These are phyloP conservation scores for Galerucella nymphaeae DNA, from an alignment of 2,888 invertebrate species.

Conservation along the genomic window DNA sequence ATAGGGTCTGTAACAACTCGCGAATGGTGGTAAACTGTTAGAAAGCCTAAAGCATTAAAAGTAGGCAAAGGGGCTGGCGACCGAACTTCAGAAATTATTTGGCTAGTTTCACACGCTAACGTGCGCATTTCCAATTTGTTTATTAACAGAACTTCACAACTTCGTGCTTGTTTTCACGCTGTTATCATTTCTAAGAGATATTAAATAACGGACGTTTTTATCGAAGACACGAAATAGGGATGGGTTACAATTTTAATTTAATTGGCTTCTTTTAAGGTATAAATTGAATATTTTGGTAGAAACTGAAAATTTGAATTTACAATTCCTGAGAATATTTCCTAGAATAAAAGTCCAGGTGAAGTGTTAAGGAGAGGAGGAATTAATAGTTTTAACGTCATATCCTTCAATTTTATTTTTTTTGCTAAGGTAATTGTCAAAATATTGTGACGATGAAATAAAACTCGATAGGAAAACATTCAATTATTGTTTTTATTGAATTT, in stretches of 20 bases:
- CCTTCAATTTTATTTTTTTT: too few species aligned
- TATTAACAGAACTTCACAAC: slow-evolving; percentile 35
- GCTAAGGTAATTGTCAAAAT: too few species aligned
- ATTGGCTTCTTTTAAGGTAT: neutral
- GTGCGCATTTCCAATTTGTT: slow-evolving; percentile 43
- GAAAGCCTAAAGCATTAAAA: slow-evolving; percentile 41
- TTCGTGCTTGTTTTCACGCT: slow-evolving; percentile 29
- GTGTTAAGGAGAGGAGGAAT: too few species aligned
- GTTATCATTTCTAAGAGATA: slow-evolving; percentile 27
- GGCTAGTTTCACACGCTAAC: slow-evolving; percentile 45
- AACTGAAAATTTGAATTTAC: too few species aligned
- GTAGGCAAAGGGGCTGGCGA: slow-evolving; percentile 40
- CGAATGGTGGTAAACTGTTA: slow-evolving; percentile 43
- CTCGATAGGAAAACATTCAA: neutral
- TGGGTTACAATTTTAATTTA: neutral
- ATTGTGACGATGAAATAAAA: neutral
- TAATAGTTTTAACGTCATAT: too few species aligned
- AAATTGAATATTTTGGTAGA: too few species aligned
- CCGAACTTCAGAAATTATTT: slow-evolving; percentile 45
- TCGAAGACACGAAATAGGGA: neutral
- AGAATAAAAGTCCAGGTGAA: too few species aligned
- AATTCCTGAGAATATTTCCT: too few species aligned
- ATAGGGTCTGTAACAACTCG: slow-evolving; percentile 25
- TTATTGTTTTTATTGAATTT: slow-evolving; percentile 3
- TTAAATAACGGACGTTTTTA: slow-evolving; percentile 4